phyloP scores from a whole-genome alignment of 2,113 vertebrate species.

The Trematomus loennbergii region DNA sequence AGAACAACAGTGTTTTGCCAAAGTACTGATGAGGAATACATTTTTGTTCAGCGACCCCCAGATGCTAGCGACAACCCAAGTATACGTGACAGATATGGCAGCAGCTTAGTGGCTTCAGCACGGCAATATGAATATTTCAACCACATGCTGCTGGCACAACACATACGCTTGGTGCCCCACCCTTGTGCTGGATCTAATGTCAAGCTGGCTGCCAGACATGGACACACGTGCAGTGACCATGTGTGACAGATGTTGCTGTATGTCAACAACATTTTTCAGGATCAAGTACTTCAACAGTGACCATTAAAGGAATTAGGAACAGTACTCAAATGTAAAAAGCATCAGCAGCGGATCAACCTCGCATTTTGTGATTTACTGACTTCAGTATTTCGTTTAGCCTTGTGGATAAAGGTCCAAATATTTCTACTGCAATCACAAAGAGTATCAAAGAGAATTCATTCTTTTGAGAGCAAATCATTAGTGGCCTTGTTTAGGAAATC shows the following conservation, averaged over 20 bases:
- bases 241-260: not conserved
- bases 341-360: not conserved
- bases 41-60: not conserved
- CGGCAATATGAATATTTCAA: conserved; percentile 60
- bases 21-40: not conserved
- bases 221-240: not conserved
- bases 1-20: not conserved
- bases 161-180: conserved; percentile 37
- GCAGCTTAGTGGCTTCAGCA: not conserved
- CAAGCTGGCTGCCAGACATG: conserved; percentile 41
- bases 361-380: no score
- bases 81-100: conserved; percentile 25
- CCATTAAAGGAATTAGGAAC: not conserved
- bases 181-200: conserved; percentile 56
- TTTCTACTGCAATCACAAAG: not conserved
- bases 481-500: not conserved
- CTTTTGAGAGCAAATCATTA: not conserved
- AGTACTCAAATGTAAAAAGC: not conserved
- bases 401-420: not conserved
- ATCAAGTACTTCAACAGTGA: not conserved
- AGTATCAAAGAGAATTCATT: not conserved
- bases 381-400: not conserved
- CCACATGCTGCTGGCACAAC: conserved; percentile 49
- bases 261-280: conserved; percentile 13
- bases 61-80: not conserved